Conservation (phyloP, 2,113 vertebrate species). For the Centropus bengalensis region DNA sequence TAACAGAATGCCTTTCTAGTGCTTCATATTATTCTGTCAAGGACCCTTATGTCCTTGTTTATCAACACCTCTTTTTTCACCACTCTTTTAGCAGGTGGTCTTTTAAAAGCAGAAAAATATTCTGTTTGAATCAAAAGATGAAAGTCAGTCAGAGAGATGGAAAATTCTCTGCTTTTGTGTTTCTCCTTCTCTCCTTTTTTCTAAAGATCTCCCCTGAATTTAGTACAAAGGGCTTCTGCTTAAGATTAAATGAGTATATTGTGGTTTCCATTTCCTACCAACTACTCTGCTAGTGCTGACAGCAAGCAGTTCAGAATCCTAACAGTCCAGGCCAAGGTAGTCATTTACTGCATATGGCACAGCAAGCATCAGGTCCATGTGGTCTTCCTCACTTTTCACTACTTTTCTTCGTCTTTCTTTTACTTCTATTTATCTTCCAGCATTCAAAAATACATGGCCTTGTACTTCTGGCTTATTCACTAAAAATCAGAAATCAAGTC, state of each 20-base stretch:
- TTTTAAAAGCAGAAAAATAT: conserved; percentile 31
- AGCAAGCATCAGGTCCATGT: background rate
- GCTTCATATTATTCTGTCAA: background rate
- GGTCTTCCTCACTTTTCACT: background rate
- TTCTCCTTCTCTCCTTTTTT: background rate
- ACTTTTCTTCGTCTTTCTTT: background rate
- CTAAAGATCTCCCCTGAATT: background rate
- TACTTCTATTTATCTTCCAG: background rate
- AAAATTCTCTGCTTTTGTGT: background rate
- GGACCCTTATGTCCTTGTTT: background rate
- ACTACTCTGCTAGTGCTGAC: background rate
- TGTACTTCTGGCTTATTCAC: background rate
- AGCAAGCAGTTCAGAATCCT: background rate
- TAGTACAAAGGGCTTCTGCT: background rate
- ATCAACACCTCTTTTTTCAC: background rate
- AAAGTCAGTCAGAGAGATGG: background rate
- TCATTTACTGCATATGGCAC: background rate
- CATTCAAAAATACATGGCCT: background rate
- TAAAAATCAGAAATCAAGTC: background rate
- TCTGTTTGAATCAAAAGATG: conserved; percentile 31
- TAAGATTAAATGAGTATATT: background rate
- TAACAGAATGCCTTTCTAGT: background rate
- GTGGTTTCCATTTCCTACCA: background rate
- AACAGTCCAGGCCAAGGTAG: background rate
- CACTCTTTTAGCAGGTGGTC: background rate